Base-by-base conservation (phyloP, 2,888 invertebrate species). In the Antheraea assamensis region DNA sequence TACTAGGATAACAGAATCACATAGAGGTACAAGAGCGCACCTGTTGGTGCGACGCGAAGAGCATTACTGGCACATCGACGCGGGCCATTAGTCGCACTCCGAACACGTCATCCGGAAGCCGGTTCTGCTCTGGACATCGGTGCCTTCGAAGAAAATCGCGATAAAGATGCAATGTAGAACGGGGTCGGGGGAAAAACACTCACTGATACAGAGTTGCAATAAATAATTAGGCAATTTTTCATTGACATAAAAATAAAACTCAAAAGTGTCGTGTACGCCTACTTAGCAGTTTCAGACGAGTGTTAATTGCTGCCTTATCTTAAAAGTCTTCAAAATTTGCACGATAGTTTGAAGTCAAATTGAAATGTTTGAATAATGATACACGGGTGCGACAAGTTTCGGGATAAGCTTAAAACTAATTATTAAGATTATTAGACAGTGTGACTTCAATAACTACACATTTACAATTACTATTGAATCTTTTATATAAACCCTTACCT, bases 21-120 rank as follows among this genome's bases (percentile, higher is more conserved):
- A 72, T 82, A 83, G 83, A 83, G 87, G 84, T 86, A 82, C 81
- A 80, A 77, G 78, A 89, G 86, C 84, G 88, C 93, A 93, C 93
- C 92, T 93, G 93, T 89, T 91, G 82, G 89, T 87, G 88, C 92
- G 92, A 84, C 91, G 93, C 90, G 91, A 90, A 87, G 87, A 89
- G 83, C 91, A 90, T 87, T 90, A 94, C 94, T 94, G 93, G 89
- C 90, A 83, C 85, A 83, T 79, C 81, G 83, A 85, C 86, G 82
- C 90, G 87, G 83, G 85, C 88, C 89, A 91, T 91, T 90, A 91
- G 92, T 89, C 89, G 88, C 88, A 84, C 85, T 79, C 83, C 79
- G 87, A 87, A 90, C 90, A 92, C 93, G 93, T 92, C 93, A 93
- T 83, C 85, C 92, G 89, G 92, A 90, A 94, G 94, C 94, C 93